A percentile compares a stretch with the other conserved stretches of the same genome.
Conservation (phyloP, 2,888 invertebrate species). For the Cheilosia pagana region DNA sequence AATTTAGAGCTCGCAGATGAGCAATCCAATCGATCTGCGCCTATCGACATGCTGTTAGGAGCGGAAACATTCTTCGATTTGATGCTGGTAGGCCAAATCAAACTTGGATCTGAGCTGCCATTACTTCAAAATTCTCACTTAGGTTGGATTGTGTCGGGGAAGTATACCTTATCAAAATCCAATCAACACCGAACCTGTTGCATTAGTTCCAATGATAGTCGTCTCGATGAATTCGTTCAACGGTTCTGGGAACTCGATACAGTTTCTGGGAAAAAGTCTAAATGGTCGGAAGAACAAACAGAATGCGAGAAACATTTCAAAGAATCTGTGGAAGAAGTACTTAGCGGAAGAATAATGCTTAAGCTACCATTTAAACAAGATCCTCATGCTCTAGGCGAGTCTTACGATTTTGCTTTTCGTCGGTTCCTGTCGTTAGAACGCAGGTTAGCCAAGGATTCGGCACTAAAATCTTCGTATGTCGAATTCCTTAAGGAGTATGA, state of each 20-base stretch:
- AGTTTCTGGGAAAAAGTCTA: conserved; percentile 17
- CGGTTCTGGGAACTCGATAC: conserved; percentile 10
- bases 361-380: conserved; percentile 39
- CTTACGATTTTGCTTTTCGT: conserved; percentile 41
- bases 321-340: conserved; percentile 1
- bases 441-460: conserved; percentile 13
- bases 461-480: neutral
- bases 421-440: conserved; percentile 40
- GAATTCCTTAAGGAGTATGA: no score
- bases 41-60: conserved; percentile 44
- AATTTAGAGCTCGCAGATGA: conserved; percentile 61
- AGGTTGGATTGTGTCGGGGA: conserved; percentile 55
- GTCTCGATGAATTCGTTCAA: neutral
- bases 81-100: conserved; percentile 31
- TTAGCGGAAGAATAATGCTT: conserved; percentile 24
- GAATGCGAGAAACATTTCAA: conserved; percentile 34
- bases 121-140: conserved; percentile 46
- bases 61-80: conserved; percentile 36
- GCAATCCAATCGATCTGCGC: conserved; percentile 38
- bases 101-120: conserved; percentile 14
- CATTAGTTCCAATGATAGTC: neutral
- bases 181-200: neutral
- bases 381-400: conserved; percentile 21
- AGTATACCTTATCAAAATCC: conserved; percentile 1
- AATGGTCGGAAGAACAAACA: conserved; percentile 34